phyloP scores from a whole-genome alignment of 1,140 invertebrate genomes.

The Grapholita molesta region DNA sequence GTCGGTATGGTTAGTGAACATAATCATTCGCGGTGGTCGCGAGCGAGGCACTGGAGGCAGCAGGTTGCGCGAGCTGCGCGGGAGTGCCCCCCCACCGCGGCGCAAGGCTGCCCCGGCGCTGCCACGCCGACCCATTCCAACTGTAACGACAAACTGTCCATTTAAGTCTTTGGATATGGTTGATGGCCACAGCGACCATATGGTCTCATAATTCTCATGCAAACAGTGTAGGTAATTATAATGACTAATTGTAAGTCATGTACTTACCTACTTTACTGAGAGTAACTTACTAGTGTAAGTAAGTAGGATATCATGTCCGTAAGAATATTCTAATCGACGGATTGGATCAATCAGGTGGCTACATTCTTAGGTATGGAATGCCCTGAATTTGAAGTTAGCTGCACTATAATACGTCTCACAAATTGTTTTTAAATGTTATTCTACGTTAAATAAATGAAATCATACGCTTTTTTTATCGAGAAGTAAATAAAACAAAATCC shows the following conservation, averaged over 20 bases:
- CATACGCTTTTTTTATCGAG: too few species aligned
- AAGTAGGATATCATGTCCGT: too few species aligned
- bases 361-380: too few species aligned
- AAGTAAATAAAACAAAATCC: too few species aligned
- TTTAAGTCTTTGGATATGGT: slow-evolving; percentile 75
- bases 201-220: slow-evolving; percentile 37
- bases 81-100: slow-evolving; percentile 39
- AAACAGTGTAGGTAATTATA: background rate
- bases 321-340: too few species aligned
- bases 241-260: background rate
- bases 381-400: too few species aligned
- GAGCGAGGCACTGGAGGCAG: slow-evolving; percentile 54
- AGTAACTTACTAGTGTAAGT: too few species aligned
- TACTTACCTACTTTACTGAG: background rate
- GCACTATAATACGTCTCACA: too few species aligned
- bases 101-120: slow-evolving; percentile 61
- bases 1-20: slow-evolving; percentile 36
- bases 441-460: too few species aligned
- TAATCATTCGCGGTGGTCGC: slow-evolving; percentile 35
- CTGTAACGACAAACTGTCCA: slow-evolving; percentile 73
- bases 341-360: too few species aligned
- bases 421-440: too few species aligned
- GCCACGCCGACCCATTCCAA: slow-evolving; percentile 54
- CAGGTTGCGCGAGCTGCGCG: slow-evolving; percentile 65
- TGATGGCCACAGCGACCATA: slow-evolving; percentile 65